Evolutionary conservation across 2,797 vertebrate genomes (phyloP).

Genomic region (Okamejei kenojei): DNA sequence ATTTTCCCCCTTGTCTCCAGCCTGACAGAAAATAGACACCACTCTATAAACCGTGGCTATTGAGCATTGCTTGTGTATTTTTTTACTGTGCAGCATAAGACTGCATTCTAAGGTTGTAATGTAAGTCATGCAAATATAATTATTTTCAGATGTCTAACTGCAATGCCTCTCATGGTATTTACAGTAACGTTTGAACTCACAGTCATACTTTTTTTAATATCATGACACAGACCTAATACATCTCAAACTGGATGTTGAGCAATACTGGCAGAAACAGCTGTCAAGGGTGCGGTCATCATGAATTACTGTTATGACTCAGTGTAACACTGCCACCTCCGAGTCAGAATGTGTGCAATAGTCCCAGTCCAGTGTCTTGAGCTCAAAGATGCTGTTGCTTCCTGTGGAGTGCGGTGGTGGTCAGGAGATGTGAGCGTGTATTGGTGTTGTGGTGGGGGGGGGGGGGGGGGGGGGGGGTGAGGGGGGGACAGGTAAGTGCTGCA

Average conservation of each 20-base stretch:
- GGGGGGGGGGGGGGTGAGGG: too few relatives aligned
- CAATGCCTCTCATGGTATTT: background rate
- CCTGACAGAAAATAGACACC: background rate
- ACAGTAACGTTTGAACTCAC: background rate
- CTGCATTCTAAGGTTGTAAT: background rate
- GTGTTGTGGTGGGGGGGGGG: too few relatives aligned
- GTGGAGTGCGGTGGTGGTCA: too few relatives aligned
- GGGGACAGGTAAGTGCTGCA: too few relatives aligned
- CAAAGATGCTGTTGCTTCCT: too few relatives aligned
- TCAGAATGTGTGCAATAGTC: too few relatives aligned
- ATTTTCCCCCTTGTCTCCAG: background rate
- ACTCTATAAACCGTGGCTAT: background rate
- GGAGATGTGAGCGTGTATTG: too few relatives aligned
- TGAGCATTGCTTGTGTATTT: background rate
- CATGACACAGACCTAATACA: slow-evolving; percentile 14
- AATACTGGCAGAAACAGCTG: background rate
- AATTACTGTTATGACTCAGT: background rate
- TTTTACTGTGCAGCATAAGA: background rate
- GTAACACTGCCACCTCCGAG: too few relatives aligned
- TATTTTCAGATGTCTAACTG: slow-evolving; percentile 8
- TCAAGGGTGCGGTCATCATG: background rate
- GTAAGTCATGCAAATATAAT: slow-evolving; percentile 6
- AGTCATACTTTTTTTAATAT: background rate
- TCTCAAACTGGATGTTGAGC: background rate
- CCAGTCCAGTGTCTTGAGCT: too few relatives aligned